Evolutionary conservation across 2,797 vertebrate species (phyloP).

Genomic region (Gephyroberyx darwinii): DNA sequence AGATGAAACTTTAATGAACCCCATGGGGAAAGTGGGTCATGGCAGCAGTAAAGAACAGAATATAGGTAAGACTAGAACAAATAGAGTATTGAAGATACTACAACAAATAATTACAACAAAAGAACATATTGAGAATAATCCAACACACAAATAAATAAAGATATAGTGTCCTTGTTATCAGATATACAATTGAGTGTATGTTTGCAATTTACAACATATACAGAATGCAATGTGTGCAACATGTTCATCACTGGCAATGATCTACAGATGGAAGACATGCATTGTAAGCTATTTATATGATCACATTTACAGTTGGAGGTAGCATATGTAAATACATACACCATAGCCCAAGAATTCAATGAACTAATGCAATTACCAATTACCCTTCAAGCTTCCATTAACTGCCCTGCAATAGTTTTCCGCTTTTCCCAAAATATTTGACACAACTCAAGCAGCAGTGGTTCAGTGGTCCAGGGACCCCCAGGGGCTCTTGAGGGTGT

Average conservation of each 20-base stretch:
- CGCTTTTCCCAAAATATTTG: conserved; percentile 5
- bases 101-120: conserved; percentile 19
- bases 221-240: conserved; percentile 17
- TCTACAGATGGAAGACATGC: conserved; percentile 1
- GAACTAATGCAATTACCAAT: conserved; percentile 30
- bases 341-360: conserved; percentile 3
- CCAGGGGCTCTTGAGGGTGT: too few relatives aligned
- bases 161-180: conserved; percentile 3
- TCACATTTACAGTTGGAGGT: conserved; percentile 16
- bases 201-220: conserved; percentile 27
- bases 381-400: conserved; percentile 18
- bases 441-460: conserved; percentile 18
- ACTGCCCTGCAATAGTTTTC: neutral
- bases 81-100: conserved; percentile 38
- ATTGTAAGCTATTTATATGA: conserved; percentile 41
- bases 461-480: neutral
- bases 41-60: conserved; percentile 48
- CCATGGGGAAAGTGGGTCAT: conserved; percentile 70
- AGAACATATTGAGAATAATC: neutral
- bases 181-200: neutral
- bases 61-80: conserved; percentile 42
- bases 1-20: conserved; percentile 74
- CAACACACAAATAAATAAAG: conserved; percentile 13
- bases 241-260: conserved; percentile 5
- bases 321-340: conserved; percentile 23